phyloP scores from a whole-genome alignment of 1,140 invertebrate genomes.

The Zaprionus nigranus region DNA sequence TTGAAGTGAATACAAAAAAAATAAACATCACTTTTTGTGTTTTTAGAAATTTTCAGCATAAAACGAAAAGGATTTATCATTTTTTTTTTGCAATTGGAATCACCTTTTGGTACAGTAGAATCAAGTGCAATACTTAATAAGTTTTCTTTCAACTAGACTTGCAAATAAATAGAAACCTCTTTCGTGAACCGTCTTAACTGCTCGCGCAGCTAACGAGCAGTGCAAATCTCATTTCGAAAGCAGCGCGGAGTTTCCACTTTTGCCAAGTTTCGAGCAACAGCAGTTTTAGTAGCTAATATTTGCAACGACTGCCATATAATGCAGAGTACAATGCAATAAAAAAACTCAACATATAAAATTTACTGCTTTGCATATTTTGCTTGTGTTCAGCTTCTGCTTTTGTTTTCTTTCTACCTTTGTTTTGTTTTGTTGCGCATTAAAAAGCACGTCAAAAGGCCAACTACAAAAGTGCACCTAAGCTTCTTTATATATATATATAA shows the following conservation, averaged over 20 bases:
- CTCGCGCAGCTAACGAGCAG: background rate
- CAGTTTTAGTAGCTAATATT: conserved; percentile 9
- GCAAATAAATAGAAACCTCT: conserved; percentile 2
- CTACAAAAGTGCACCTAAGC: conserved; percentile 76
- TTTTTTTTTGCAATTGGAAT: background rate
- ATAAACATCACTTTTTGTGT: background rate
- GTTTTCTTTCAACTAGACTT: background rate
- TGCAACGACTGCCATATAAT: conserved; percentile 21
- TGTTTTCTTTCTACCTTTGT: conserved; percentile 21
- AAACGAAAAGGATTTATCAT: background rate
- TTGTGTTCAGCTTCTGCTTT: conserved; percentile 29
- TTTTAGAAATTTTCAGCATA: background rate
- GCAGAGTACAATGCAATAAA: conserved; percentile 55
- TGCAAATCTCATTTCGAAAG: background rate
- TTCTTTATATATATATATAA: conserved; percentile 32
- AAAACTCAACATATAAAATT: conserved; percentile 72
- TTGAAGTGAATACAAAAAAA: background rate
- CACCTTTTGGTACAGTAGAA: background rate
- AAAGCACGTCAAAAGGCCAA: conserved; percentile 61
- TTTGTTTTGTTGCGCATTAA: conserved; percentile 53
- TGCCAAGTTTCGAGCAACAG: background rate
- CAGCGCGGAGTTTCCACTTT: background rate
- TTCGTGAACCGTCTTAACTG: background rate
- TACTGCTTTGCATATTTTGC: conserved; percentile 53
- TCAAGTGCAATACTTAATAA: background rate